Evolutionary conservation across 2,113 vertebrate species (phyloP).

Genomic region (Hyperopisus bebe): DNA sequence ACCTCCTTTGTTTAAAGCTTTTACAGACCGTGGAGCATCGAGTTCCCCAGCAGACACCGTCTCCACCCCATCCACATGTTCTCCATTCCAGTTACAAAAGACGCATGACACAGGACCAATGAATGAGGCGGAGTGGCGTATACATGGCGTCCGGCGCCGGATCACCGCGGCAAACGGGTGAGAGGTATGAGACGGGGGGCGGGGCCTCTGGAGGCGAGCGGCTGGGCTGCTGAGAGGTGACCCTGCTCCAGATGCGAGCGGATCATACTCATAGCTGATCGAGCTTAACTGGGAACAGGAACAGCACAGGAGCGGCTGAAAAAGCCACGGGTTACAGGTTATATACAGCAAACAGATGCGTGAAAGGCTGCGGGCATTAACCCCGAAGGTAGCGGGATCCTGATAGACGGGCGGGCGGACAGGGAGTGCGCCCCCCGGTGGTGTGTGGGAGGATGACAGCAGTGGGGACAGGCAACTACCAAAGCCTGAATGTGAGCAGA

Average conservation of each 20-base stretch:
- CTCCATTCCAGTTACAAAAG: background rate
- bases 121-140: background rate
- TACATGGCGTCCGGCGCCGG: background rate
- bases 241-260: background rate
- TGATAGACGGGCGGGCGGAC: background rate
- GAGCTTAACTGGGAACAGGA: background rate
- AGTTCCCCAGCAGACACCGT: background rate
- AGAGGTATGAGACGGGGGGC: background rate
- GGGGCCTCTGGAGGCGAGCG: background rate
- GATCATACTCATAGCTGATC: background rate
- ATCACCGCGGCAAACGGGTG: background rate
- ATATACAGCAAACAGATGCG: background rate
- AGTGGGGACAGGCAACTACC: slow-evolving; percentile 19
- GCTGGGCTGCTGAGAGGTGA: background rate
- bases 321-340: background rate
- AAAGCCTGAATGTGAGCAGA: slow-evolving; percentile 41
- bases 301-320: background rate
- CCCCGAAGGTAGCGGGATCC: background rate
- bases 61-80: background rate
- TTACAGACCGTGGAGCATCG: background rate
- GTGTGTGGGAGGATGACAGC: background rate
- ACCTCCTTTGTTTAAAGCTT: background rate
- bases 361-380: background rate
- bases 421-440: background rate
- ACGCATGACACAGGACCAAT: background rate